Conservation (phyloP, 2,797 vertebrate species). For the Melanotaenia nigrans region DNA sequence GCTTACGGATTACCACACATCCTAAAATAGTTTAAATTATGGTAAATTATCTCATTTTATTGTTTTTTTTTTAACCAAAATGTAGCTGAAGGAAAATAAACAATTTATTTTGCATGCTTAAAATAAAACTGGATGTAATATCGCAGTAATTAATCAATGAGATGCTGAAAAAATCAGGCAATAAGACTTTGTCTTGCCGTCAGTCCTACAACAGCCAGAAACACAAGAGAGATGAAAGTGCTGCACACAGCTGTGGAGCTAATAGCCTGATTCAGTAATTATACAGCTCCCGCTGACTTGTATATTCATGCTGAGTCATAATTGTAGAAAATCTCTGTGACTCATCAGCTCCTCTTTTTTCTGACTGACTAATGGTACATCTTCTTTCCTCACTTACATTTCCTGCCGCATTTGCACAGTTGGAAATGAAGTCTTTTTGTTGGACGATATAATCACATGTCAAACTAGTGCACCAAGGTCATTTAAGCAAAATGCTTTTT, state of each 20-base stretch:
- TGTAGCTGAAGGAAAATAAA: neutral
- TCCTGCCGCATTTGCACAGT: neutral
- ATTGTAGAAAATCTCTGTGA: constrained; percentile 24
- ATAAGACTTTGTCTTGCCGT: neutral
- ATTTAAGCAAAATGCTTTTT: neutral
- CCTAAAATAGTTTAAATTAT: no score
- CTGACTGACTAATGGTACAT: neutral
- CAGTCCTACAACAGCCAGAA: neutral
- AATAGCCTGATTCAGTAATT: constrained; percentile 21
- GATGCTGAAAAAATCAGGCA: neutral
- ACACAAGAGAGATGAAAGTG: neutral
- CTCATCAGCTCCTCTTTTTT: constrained; percentile 26
- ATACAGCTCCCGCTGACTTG: constrained; percentile 4
- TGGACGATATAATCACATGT: neutral
- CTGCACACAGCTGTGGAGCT: constrained; percentile 11
- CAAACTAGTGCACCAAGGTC: neutral
- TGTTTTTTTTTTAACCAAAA: neutral
- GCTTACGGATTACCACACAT: no score
- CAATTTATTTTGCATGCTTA: neutral
- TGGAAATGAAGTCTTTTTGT: neutral
- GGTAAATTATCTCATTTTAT: no score
- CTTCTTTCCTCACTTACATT: neutral
- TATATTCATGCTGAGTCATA: constrained; percentile 44
- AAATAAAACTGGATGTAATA: neutral
- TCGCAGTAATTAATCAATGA: constrained; percentile 7